Conservation (phyloP, 2,113 vertebrate genomes). For the Cricetomys ansorgei region DNA sequence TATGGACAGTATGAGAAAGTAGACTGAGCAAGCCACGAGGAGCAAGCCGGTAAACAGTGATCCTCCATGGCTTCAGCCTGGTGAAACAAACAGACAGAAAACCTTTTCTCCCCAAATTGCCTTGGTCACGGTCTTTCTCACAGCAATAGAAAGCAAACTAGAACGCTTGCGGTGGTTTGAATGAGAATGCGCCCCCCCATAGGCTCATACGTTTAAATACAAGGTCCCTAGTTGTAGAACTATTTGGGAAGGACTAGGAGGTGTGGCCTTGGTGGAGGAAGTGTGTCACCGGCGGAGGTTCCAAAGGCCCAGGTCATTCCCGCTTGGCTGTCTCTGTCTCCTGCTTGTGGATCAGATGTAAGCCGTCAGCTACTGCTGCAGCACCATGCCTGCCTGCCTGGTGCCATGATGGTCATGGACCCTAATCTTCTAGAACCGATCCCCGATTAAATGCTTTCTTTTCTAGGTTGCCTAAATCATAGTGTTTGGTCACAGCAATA, state of each 20-base stretch:
- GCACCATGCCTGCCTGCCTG: background rate
- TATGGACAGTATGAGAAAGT: background rate
- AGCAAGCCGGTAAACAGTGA: background rate
- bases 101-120: background rate
- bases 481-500: background rate
- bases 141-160: background rate
- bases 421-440: background rate
- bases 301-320: background rate
- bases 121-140: background rate
- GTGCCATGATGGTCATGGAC: background rate
- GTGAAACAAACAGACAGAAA: background rate
- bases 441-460: background rate
- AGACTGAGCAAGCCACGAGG: background rate
- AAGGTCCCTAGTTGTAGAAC: background rate
- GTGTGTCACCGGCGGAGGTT: too few relatives aligned
- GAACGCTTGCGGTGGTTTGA: background rate
- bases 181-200: background rate
- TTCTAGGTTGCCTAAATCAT: background rate
- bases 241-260: background rate
- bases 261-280: background rate
- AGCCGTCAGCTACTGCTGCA: background rate
- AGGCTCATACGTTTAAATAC: background rate
- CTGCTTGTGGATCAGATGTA: background rate
- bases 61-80: background rate
- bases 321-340: background rate